A percentile compares a stretch with the other conserved stretches of the same genome.
Evolutionary conservation across 2,113 vertebrate genomes (phyloP).

Genomic region (Limanda limanda): DNA sequence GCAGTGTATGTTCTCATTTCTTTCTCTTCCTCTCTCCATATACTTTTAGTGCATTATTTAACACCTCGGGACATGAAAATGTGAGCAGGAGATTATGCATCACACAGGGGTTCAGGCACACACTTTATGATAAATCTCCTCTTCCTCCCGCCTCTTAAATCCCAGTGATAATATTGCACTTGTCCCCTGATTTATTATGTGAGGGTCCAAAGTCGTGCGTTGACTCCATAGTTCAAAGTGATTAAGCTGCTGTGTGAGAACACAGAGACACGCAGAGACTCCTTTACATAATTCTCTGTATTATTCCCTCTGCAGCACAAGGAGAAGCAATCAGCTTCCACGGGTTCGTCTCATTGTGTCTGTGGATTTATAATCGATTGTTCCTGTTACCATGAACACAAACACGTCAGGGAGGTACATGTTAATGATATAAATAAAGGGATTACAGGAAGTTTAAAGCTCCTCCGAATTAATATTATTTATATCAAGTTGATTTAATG

Average conservation of each 20-base stretch:
- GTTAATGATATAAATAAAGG: not conserved
- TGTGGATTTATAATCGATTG: not conserved
- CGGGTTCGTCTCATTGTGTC: not conserved
- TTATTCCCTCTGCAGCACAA: not conserved
- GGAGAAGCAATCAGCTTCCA: not conserved
- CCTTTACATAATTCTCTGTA: not conserved
- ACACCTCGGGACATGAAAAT: slow-evolving; percentile 35
- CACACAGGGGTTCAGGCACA: not conserved
- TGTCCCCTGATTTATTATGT: slow-evolving; percentile 52
- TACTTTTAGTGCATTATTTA: slow-evolving; percentile 37
- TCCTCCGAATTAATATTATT: not conserved
- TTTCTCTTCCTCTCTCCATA: not conserved
- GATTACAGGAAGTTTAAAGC: not conserved
- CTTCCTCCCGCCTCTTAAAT: slow-evolving; percentile 20
- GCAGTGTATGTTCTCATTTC: not conserved
- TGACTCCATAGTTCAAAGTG: slow-evolving; percentile 50
- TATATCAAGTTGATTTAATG: not conserved
- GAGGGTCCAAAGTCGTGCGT: slow-evolving; percentile 50
- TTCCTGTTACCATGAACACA: not conserved
- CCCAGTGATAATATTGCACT: slow-evolving; percentile 41
- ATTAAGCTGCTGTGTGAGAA: slow-evolving; percentile 20
- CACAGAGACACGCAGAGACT: not conserved
- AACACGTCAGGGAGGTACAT: not conserved
- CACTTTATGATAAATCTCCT: slow-evolving; percentile 45
- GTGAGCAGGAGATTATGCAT: slow-evolving; percentile 48